A percentile compares a stretch with the other conserved stretches of the same genome.
Conservation (phyloP, 2,888 invertebrate species). For the Creontiades dilutus region DNA sequence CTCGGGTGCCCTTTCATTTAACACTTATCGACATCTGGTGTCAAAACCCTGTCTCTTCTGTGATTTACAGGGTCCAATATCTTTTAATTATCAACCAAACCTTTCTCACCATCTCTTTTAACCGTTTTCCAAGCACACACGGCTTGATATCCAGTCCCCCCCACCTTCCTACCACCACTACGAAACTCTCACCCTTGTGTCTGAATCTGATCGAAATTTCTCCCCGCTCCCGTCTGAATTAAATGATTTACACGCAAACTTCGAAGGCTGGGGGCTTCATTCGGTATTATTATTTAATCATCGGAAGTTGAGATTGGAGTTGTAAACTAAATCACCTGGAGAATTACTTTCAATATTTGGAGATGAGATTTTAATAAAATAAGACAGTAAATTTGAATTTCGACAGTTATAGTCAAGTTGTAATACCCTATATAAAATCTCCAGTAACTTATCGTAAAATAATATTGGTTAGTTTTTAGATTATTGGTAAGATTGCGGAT, state of each 20-base stretch:
- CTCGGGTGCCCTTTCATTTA: constrained; percentile 32
- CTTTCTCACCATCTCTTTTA: constrained; percentile 35
- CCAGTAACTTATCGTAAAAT: too few relatives aligned
- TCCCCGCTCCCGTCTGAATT: not conserved
- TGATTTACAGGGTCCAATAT: constrained; percentile 67
- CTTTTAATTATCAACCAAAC: constrained; percentile 63
- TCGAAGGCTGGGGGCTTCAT: constrained; percentile 33
- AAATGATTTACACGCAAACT: constrained; percentile 53
- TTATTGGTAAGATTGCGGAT: too few relatives aligned
- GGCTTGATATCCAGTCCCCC: not conserved
- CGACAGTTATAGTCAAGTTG: too few relatives aligned
- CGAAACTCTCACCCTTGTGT: too few relatives aligned
- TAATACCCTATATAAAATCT: too few relatives aligned
- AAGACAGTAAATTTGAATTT: not conserved
- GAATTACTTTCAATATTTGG: not conserved
- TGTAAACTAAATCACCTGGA: constrained; percentile 17
- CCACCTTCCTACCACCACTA: not conserved
- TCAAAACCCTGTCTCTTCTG: constrained; percentile 60
- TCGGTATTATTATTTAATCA: not conserved
- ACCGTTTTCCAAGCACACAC: constrained; percentile 36
- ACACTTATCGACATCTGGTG: constrained; percentile 68
- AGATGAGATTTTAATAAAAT: not conserved
- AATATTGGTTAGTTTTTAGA: too few relatives aligned
- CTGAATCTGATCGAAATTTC: constrained; percentile 1
- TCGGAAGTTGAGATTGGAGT: constrained; percentile 1